Evolutionary conservation across 2,888 invertebrate genomes (phyloP), one percentile per base, ranked within the genome.

Genomic region (Orthosia gracilis): DNA sequence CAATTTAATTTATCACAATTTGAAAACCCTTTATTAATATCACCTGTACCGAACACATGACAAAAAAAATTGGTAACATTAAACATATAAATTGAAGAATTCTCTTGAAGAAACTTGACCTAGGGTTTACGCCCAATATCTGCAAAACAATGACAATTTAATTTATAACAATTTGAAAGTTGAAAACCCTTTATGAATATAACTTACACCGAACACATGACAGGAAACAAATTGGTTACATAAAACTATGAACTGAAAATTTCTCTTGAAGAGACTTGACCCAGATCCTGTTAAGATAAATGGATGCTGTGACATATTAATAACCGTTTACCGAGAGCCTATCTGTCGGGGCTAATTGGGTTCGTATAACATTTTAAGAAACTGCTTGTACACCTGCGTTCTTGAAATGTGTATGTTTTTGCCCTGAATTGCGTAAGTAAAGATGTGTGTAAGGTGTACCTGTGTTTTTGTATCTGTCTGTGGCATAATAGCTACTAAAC

Each of bases 301-400:
- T 89, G 81, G 85, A 68, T 82, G 52, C 72, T 84, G 85, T 87
- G 90, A 87, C 90, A 90, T 85, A 88, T 90, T 90, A 89, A 90
- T 90, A 89, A 88, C 72, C 82, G 68, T 73, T 84, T 83, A 79
- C 80, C 69, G 70, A 63, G 77, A 68, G 69, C 78, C 83, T 77
- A 80, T 71, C 67, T 72, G 81, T 64, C 40, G 63, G 50, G 57
- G 17, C 76, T 90, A 90, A 91, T 91, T 89, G 88, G 87, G 69
- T 82, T 88, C 82, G 67, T 82, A 73, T 90, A 87, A 85, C 87
- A 52, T 62, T 67, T 62, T 80, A 83, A 86, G 83, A 80, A 65
- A 83, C 76, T 45, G 59, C 31, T 54, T 54, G 59, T 11, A 52
- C 82, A 86, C 86, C 86, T 86, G 87, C 55, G 78, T 13, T 62